A percentile compares a stretch with the other conserved stretches of the same genome.
These are phyloP conservation scores for Ursus arctos DNA, from an alignment of 2,113 vertebrate species.

Conservation along the genomic window DNA sequence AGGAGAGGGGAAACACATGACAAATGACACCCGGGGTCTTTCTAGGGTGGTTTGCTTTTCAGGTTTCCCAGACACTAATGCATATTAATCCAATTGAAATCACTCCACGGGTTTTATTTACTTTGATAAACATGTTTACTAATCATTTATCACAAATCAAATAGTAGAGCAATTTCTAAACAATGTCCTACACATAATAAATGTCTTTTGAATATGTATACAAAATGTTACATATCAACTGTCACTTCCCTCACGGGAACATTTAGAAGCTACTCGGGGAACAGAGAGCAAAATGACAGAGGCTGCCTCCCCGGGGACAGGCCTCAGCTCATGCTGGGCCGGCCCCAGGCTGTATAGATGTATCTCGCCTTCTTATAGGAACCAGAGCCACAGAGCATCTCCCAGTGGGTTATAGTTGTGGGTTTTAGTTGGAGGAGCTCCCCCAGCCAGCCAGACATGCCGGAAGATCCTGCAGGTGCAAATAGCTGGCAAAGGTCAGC, in stretches of 20 bases:
- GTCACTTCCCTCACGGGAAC: background rate
- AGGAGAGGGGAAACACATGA: fast-evolving
- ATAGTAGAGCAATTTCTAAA: slow-evolving; percentile 63
- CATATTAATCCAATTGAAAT: slow-evolving; percentile 31
- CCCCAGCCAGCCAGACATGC: background rate
- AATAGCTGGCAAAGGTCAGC: too few relatives aligned
- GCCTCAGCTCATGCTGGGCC: background rate
- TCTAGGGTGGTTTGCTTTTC: background rate
- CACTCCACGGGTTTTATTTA: background rate
- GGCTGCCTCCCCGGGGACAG: background rate
- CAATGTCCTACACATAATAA: slow-evolving; percentile 53
- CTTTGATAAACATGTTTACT: slow-evolving; percentile 71
- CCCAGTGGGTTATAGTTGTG: background rate
- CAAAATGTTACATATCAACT: background rate
- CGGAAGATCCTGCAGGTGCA: background rate
- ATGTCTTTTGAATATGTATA: slow-evolving; percentile 24
- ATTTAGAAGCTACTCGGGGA: background rate
- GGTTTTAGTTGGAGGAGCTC: background rate
- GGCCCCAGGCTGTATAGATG: background rate
- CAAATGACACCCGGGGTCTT: too few relatives aligned
- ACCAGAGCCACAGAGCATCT: background rate
- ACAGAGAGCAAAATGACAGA: background rate
- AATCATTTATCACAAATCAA: slow-evolving; percentile 75
- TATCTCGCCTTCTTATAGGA: background rate
- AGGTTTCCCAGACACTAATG: background rate